phyloP scores from a whole-genome alignment of 2,888 invertebrate species.

The Polydrusus cervinus region DNA sequence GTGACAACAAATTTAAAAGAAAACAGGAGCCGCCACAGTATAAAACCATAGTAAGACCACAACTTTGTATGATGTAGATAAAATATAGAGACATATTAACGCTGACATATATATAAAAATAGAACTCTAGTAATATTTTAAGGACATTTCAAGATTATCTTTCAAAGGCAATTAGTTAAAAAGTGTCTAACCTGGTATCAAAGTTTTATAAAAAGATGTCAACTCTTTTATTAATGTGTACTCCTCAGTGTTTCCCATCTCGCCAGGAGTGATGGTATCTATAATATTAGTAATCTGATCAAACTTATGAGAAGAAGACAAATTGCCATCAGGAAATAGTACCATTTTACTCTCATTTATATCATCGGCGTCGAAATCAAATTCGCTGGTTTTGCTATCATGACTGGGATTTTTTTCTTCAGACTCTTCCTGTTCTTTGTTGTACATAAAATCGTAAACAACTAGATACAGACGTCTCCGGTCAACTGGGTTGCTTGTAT shows the following conservation, averaged over 20 bases:
- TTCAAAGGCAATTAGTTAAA: too few relatives aligned
- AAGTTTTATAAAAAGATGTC: constrained; percentile 67
- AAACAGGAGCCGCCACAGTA: too few relatives aligned
- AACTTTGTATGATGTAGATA: too few relatives aligned
- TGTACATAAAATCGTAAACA: constrained; percentile 82
- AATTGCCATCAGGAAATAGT: constrained; percentile 25
- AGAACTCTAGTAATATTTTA: too few relatives aligned
- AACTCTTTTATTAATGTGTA: constrained; percentile 61
- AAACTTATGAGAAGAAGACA: constrained; percentile 22
- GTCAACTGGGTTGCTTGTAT: neutral
- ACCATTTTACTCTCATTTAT: constrained; percentile 17
- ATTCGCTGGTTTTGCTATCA: constrained; percentile 53
- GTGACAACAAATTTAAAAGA: too few relatives aligned
- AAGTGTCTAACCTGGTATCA: constrained; percentile 65
- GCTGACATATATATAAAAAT: too few relatives aligned
- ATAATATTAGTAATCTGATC: constrained; percentile 55
- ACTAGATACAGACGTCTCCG: constrained; percentile 74
- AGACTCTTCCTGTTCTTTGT: constrained; percentile 73
- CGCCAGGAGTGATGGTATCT: constrained; percentile 51
- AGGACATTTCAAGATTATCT: too few relatives aligned
- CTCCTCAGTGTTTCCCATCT: constrained; percentile 57
- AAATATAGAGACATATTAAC: too few relatives aligned
- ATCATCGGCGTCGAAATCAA: constrained; percentile 53
- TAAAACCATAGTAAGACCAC: too few relatives aligned
- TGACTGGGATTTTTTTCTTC: constrained; percentile 61